Conservation (phyloP, 2,113 vertebrate genomes). For the Aphyosemion australe region DNA sequence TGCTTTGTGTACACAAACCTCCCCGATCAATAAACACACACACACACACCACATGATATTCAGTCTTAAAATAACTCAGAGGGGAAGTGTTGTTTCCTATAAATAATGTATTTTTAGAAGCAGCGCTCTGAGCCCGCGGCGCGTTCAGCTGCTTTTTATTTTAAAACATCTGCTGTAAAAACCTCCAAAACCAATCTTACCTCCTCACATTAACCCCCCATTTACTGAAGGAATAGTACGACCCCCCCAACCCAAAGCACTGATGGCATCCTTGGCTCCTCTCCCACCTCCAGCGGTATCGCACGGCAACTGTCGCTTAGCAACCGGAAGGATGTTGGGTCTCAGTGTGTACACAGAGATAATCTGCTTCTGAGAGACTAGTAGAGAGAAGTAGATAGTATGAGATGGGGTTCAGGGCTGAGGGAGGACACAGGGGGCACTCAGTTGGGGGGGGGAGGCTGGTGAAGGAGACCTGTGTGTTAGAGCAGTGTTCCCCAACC, state of each 20-base stretch:
- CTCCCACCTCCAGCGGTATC: constrained; percentile 76
- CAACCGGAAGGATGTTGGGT: constrained; percentile 79
- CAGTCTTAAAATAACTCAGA: constrained; percentile 55
- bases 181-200: not conserved
- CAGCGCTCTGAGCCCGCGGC: constrained; percentile 17
- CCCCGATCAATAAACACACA: too few relatives aligned
- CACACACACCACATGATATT: constrained; percentile 16
- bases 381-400: constrained; percentile 1
- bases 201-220: not conserved
- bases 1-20: too few relatives aligned
- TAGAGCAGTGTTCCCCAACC: too few relatives aligned
- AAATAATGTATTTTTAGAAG: constrained; percentile 64
- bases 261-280: constrained; percentile 37
- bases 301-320: constrained; percentile 85
- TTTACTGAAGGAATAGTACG: constrained; percentile 34
- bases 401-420: too few relatives aligned
- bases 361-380: constrained; percentile 49
- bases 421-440: too few relatives aligned
- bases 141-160: constrained; percentile 30
- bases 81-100: constrained; percentile 45
- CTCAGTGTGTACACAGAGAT: constrained; percentile 48
- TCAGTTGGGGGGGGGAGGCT: too few relatives aligned
- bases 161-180: constrained; percentile 10
- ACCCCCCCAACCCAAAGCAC: constrained; percentile 1
- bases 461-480: too few relatives aligned